Evolutionary conservation across 2,113 vertebrate species (phyloP).

Genomic region (Cephalopterus ornatus): DNA sequence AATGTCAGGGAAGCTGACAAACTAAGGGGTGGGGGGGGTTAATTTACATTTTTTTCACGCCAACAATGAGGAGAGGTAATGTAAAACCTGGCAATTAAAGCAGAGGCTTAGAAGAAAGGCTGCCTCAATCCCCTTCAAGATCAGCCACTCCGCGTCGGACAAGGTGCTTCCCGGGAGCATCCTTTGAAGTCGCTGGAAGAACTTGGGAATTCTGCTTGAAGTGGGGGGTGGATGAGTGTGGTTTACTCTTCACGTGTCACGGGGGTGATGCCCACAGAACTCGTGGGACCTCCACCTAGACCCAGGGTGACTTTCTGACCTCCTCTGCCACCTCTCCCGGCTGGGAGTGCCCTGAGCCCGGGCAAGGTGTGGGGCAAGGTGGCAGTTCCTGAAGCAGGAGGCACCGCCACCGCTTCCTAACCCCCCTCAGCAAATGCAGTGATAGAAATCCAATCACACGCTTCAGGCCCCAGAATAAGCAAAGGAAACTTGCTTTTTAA

Average conservation of each 20-base stretch:
- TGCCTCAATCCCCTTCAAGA: constrained; percentile 1
- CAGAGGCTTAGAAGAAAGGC: constrained; percentile 23
- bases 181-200: not conserved
- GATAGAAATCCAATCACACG: not conserved
- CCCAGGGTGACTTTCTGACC: not conserved
- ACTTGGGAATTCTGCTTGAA: not conserved
- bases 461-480: not conserved
- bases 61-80: not conserved
- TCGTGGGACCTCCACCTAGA: not conserved
- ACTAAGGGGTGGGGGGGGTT: not conserved
- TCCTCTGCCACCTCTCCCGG: not conserved
- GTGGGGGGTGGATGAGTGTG: accelerated
- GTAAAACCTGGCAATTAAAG: constrained; percentile 11
- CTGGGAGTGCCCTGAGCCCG: not conserved
- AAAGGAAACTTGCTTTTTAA: not conserved
- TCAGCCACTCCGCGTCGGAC: not conserved
- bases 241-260: not conserved
- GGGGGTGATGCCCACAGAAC: not conserved
- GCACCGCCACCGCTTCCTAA: not conserved
- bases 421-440: not conserved
- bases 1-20: not conserved
- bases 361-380: no score
- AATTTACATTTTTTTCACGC: not conserved
- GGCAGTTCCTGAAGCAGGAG: not conserved
- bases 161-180: not conserved